Evolutionary conservation across 2,888 invertebrate genomes (phyloP).

Genomic region (Platycheirus albimanus): DNA sequence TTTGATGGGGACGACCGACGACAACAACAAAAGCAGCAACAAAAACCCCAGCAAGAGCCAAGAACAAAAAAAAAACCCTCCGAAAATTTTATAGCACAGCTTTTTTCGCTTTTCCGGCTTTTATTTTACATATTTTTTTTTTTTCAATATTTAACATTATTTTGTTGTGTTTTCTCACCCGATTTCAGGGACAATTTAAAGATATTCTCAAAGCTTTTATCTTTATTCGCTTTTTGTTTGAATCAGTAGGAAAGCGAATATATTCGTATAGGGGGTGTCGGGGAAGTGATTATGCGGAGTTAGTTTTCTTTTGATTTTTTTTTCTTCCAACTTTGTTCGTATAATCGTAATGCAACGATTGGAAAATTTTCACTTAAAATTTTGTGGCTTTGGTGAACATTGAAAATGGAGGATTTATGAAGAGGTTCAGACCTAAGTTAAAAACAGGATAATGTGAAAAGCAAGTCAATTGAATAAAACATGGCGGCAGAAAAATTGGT

Average conservation of each 20-base stretch:
- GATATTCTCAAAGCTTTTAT: constrained; percentile 54
- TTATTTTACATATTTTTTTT: background rate
- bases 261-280: background rate
- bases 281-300: constrained; percentile 42
- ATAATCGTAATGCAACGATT: constrained; percentile 30
- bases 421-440: constrained; percentile 20
- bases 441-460: too few relatives aligned
- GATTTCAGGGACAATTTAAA: constrained; percentile 61
- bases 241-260: constrained; percentile 5
- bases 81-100: constrained; percentile 40
- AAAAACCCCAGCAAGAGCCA: background rate
- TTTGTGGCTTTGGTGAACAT: constrained; percentile 17
- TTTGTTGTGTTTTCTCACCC: constrained; percentile 41
- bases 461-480: too few relatives aligned
- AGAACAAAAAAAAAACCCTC: constrained; percentile 23
- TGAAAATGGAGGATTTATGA: constrained; percentile 34
- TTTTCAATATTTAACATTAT: background rate
- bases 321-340: too few relatives aligned
- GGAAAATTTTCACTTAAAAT: constrained; percentile 52
- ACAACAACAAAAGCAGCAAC: constrained; percentile 4
- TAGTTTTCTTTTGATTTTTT: constrained; percentile 14
- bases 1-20: constrained; percentile 11
- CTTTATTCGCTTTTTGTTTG: constrained; percentile 16
- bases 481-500: too few relatives aligned
- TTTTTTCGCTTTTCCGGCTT: constrained; percentile 7